phyloP scores from a whole-genome alignment of 2,113 vertebrate genomes.

The Poecilia latipinna region DNA sequence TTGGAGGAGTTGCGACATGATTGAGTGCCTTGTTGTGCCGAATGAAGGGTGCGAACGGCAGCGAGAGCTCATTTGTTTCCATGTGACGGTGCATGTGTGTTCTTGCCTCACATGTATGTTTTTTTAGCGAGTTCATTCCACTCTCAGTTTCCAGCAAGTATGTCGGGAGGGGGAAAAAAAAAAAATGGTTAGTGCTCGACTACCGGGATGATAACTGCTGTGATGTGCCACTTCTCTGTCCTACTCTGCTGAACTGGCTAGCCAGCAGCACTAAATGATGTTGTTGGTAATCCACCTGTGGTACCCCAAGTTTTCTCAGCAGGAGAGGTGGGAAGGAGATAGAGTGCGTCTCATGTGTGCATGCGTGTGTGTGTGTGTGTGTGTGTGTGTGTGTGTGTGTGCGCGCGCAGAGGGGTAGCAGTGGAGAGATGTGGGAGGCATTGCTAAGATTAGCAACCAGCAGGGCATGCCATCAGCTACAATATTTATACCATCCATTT shows the following conservation, averaged over 20 bases:
- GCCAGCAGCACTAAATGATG: slow-evolving; percentile 60
- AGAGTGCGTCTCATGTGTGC: slow-evolving; percentile 16
- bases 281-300: slow-evolving; percentile 61
- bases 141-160: background rate
- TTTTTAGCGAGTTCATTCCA: background rate
- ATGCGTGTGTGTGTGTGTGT: background rate
- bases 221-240: slow-evolving; percentile 49
- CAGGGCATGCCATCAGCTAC: slow-evolving; percentile 57
- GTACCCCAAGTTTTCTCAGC: slow-evolving; percentile 62
- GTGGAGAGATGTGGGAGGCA: slow-evolving; percentile 62
- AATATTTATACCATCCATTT: slow-evolving; percentile 59
- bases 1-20: slow-evolving; percentile 45
- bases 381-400: background rate
- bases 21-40: slow-evolving; percentile 35
- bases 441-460: slow-evolving; percentile 60
- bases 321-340: slow-evolving; percentile 42
- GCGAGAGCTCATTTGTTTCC: slow-evolving; percentile 16
- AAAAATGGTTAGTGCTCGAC: background rate
- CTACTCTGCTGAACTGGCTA: slow-evolving; percentile 22
- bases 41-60: slow-evolving; percentile 12
- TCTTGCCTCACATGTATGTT: background rate
- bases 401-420: slow-evolving; percentile 1
- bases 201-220: slow-evolving; percentile 42
- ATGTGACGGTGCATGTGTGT: slow-evolving; percentile 14
- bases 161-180: background rate